Percentiles rank a stretch among this genome's conserved stretches.
Conservation (phyloP, 1,140 invertebrate species). For the Amyelois transitella region DNA sequence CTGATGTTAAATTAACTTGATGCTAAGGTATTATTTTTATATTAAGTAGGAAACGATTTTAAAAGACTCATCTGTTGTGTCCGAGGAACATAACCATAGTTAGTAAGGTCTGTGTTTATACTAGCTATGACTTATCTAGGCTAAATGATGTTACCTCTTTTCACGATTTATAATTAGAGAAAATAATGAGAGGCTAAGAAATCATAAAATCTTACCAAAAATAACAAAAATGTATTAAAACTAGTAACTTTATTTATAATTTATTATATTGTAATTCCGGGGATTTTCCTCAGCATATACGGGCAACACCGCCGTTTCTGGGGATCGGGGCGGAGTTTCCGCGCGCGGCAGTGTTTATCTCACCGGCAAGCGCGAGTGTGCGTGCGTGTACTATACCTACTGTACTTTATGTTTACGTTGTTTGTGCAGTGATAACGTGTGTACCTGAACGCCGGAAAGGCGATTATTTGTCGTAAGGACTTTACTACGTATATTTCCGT, state of each 20-base stretch:
- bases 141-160: too few species aligned
- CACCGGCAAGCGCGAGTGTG: constrained; percentile 12
- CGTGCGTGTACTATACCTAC: constrained; percentile 1
- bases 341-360: constrained; percentile 29
- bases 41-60: too few species aligned
- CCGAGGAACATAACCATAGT: too few species aligned
- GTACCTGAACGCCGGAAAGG: background rate
- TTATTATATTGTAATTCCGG: background rate
- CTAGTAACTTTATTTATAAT: background rate
- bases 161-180: too few species aligned
- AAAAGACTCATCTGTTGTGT: too few species aligned
- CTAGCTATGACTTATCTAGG: too few species aligned
- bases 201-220: too few species aligned
- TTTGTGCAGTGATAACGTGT: constrained; percentile 35
- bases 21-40: too few species aligned
- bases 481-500: background rate
- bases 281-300: constrained; percentile 7
- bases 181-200: too few species aligned
- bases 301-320: constrained; percentile 3
- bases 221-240: too few species aligned
- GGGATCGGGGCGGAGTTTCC: constrained; percentile 5
- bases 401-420: constrained; percentile 22
- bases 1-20: too few species aligned
- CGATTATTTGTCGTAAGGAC: background rate
- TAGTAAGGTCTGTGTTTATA: too few species aligned